phyloP scores from a whole-genome alignment of 2,888 invertebrate genomes.

The Pterostichus madidus region DNA sequence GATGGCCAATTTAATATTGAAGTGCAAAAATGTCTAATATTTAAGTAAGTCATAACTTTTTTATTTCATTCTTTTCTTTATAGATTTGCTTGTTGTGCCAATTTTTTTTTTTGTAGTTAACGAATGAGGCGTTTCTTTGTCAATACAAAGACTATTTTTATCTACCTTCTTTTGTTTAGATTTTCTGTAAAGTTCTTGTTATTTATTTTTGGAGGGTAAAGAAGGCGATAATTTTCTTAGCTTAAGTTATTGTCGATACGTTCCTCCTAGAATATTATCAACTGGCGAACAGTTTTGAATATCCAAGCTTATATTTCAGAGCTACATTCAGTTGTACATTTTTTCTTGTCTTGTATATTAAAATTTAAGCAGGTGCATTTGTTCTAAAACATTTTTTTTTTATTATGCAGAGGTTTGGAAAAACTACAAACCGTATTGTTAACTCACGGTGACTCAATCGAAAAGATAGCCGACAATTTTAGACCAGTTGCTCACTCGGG shows the following conservation, averaged over 20 bases:
- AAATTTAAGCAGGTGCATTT: no score
- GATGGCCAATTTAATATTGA: conserved; percentile 96
- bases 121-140: not conserved
- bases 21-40: conserved; percentile 91
- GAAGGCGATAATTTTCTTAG: conserved; percentile 58
- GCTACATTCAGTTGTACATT: conserved; percentile 64
- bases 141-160: not conserved
- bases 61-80: conserved; percentile 5
- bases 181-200: no score
- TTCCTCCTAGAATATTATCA: conserved; percentile 57
- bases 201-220: conserved; percentile 58
- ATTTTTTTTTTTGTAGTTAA: not conserved
- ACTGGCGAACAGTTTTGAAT: conserved; percentile 67
- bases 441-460: conserved; percentile 98
- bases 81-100: not conserved
- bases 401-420: conserved; percentile 86
- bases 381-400: not conserved
- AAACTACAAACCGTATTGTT: conserved; percentile 93
- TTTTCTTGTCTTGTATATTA: no score
- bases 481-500: conserved; percentile 91
- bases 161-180: no score
- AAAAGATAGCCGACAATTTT: conserved; percentile 93
- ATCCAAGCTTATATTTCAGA: conserved; percentile 67
- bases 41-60: conserved; percentile 85
- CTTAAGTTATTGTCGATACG: conserved; percentile 60